Evolutionary conservation across 2,113 vertebrate genomes (phyloP).

Genomic region (Rattus norvegicus): DNA sequence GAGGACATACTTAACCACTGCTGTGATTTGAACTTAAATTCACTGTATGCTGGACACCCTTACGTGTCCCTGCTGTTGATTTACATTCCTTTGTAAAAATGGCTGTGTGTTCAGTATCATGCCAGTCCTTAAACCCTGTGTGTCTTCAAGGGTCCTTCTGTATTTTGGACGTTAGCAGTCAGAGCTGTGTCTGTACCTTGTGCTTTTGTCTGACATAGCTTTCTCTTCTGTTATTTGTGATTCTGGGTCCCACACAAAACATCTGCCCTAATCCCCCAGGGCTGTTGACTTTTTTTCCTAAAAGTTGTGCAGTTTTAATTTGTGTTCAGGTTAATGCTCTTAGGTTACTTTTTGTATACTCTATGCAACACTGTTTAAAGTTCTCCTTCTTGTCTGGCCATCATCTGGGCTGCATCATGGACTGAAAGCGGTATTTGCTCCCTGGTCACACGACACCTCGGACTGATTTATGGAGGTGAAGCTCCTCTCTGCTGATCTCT

Average conservation of each 20-base stretch:
- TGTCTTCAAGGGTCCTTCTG: not conserved
- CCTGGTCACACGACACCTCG: not conserved
- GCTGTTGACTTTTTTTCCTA: not conserved
- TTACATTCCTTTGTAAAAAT: not conserved
- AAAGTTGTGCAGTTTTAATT: not conserved
- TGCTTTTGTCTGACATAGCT: not conserved
- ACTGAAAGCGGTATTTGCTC: not conserved
- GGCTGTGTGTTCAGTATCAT: not conserved
- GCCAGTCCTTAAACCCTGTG: not conserved
- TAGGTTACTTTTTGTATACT: not conserved
- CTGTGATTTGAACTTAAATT: not conserved
- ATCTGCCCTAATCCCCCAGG: not conserved
- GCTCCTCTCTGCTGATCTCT: not conserved
- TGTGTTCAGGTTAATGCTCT: not conserved
- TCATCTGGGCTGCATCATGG: not conserved
- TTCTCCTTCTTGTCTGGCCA: not conserved
- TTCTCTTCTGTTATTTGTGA: not conserved
- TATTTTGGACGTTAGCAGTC: not conserved
- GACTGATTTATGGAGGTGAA: not conserved
- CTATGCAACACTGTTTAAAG: not conserved
- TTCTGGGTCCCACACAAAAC: not conserved
- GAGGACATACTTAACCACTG: fast-evolving
- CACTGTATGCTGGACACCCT: not conserved
- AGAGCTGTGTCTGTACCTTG: not conserved
- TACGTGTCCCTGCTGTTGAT: not conserved